A percentile compares a stretch with the other conserved stretches of the same genome.
Evolutionary conservation across 2,113 vertebrate species (phyloP).

Genomic region (Atractosteus spatula): DNA sequence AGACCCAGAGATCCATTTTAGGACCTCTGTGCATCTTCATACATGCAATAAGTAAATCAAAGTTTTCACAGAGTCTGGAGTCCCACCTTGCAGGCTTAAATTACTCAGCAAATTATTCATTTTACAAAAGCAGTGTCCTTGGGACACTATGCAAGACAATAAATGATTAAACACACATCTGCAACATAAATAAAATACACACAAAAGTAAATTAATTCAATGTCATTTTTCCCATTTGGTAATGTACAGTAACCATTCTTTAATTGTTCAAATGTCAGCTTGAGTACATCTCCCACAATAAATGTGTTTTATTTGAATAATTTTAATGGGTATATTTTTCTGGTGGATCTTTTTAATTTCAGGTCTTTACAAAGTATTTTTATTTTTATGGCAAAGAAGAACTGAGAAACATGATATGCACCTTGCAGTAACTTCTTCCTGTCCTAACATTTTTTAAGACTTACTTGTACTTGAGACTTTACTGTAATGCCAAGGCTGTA

Average conservation of each 20-base stretch:
- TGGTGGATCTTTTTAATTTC: constrained; percentile 29
- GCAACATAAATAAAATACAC: constrained; percentile 31
- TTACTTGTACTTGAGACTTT: too few relatives aligned
- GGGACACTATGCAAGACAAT: constrained; percentile 26
- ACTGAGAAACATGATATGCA: constrained; percentile 9
- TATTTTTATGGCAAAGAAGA: constrained; percentile 20
- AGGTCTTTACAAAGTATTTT: constrained; percentile 28
- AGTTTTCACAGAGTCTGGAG: background rate
- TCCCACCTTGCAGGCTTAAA: background rate
- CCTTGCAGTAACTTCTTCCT: constrained; percentile 12
- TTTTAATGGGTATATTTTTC: constrained; percentile 37
- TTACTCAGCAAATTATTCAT: constrained; percentile 9
- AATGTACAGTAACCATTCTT: constrained; percentile 33
- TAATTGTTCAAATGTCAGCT: constrained; percentile 28
- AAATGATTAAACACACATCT: constrained; percentile 37
- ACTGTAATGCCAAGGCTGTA: too few relatives aligned
- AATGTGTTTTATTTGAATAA: constrained; percentile 37
- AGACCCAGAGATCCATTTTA: too few relatives aligned
- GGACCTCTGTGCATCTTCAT: too few relatives aligned
- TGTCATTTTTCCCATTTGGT: constrained; percentile 32
- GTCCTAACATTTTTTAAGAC: too few relatives aligned
- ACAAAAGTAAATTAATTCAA: constrained; percentile 39
- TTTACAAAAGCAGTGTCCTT: constrained; percentile 16
- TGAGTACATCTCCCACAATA: constrained; percentile 18
- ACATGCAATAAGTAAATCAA: too few relatives aligned